Evolutionary conservation across 2,888 invertebrate species (phyloP).

Genomic region (Drosophila falleni): DNA sequence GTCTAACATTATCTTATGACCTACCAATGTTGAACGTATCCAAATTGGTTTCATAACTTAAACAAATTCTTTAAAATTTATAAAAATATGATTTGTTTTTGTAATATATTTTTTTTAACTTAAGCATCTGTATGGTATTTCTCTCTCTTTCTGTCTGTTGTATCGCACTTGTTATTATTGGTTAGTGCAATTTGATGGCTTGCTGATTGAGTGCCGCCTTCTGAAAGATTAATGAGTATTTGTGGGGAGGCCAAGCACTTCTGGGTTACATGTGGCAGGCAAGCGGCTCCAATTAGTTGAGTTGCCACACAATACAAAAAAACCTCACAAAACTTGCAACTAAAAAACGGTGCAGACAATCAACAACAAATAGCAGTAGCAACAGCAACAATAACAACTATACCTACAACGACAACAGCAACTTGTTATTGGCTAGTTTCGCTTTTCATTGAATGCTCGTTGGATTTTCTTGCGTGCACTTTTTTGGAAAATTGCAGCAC

Average conservation of each 20-base stretch:
- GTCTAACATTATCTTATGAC: background rate
- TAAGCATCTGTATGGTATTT: background rate
- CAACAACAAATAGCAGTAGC: constrained; percentile 32
- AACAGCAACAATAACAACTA: constrained; percentile 24
- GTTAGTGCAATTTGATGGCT: constrained; percentile 36
- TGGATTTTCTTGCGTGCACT: constrained; percentile 51
- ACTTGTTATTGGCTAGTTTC: constrained; percentile 63
- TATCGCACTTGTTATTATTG: constrained; percentile 21
- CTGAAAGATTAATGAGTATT: constrained; percentile 57
- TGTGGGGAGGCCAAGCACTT: constrained; percentile 20
- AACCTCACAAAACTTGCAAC: constrained; percentile 32
- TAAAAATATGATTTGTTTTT: background rate
- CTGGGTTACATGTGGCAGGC: constrained; percentile 36
- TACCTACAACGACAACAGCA: constrained; percentile 25
- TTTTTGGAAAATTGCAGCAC: constrained; percentile 54
- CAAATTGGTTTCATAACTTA: background rate
- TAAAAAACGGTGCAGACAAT: constrained; percentile 26
- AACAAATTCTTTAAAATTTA: background rate
- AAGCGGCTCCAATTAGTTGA: constrained; percentile 54
- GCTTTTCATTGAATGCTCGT: constrained; percentile 60
- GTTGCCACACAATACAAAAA: constrained; percentile 42
- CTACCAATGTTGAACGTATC: background rate
- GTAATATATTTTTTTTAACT: background rate
- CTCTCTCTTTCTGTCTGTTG: background rate
- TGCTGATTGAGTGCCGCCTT: constrained; percentile 51